phyloP scores from a whole-genome alignment of 2,113 vertebrate species.

The Amphiprion ocellaris region DNA sequence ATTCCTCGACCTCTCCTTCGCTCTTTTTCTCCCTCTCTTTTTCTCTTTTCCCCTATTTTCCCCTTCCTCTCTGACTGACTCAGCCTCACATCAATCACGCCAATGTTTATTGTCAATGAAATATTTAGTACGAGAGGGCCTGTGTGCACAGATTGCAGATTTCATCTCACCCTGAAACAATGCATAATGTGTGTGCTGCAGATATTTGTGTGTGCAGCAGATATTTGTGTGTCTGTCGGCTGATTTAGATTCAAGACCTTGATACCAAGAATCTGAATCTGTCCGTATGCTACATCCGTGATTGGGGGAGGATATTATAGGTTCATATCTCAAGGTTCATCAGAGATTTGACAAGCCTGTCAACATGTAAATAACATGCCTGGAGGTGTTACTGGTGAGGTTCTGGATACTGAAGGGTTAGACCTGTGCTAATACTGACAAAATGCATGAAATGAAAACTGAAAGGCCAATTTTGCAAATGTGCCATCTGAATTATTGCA shows the following conservation, averaged over 20 bases:
- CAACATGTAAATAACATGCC: constrained; percentile 47
- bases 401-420: constrained; percentile 18
- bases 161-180: constrained; percentile 58
- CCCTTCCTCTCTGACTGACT: constrained; percentile 39
- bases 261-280: constrained; percentile 18
- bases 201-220: background rate
- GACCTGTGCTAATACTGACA: background rate
- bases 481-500: constrained; percentile 38
- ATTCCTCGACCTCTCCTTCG: background rate
- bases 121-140: constrained; percentile 73
- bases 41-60: background rate
- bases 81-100: constrained; percentile 64
- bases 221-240: background rate
- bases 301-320: constrained; percentile 30
- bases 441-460: no score
- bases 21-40: constrained; percentile 1
- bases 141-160: constrained; percentile 60
- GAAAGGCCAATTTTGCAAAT: constrained; percentile 27
- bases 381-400: constrained; percentile 9
- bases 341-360: constrained; percentile 42
- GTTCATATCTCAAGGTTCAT: constrained; percentile 33
- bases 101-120: constrained; percentile 78
- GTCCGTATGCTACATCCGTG: constrained; percentile 8
- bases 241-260: constrained; percentile 43
- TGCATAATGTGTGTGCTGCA: constrained; percentile 15